Conservation (phyloP, 1,140 invertebrate species). For the Akabosia matsudoensis region DNA sequence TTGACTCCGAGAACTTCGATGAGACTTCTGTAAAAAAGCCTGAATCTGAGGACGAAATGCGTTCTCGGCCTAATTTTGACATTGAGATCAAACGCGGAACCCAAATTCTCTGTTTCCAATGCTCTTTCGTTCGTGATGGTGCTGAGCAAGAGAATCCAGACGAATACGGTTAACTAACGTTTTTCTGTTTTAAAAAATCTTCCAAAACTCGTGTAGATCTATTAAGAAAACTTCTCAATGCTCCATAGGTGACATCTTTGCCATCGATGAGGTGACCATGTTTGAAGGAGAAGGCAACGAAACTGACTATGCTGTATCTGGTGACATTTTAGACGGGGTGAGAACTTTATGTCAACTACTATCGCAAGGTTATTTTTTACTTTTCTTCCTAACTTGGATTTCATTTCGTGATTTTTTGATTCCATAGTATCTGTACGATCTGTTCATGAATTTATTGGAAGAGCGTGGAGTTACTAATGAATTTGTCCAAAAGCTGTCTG, state of each 20-base stretch:
- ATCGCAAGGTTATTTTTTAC: not conserved
- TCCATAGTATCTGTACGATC: slow-evolving; percentile 85
- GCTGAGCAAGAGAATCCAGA: slow-evolving; percentile 62
- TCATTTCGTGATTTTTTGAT: slow-evolving; percentile 36
- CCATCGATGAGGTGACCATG: slow-evolving; percentile 81
- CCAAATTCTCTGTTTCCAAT: slow-evolving; percentile 74
- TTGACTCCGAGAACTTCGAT: slow-evolving; percentile 68
- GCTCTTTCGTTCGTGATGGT: slow-evolving; percentile 68
- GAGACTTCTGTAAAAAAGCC: slow-evolving; percentile 46
- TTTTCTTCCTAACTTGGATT: not conserved
- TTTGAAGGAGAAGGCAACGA: slow-evolving; percentile 79
- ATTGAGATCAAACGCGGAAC: slow-evolving; percentile 73
- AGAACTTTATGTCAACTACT: slow-evolving; percentile 48
- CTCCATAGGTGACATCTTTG: slow-evolving; percentile 58
- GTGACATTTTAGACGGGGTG: slow-evolving; percentile 84
- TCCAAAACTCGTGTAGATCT: not conserved
- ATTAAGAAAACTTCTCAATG: not conserved
- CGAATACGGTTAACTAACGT: slow-evolving; percentile 62
- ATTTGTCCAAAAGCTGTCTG: slow-evolving; percentile 79
- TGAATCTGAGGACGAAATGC: slow-evolving; percentile 66
- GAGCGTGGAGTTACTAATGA: slow-evolving; percentile 89
- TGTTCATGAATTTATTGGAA: slow-evolving; percentile 87
- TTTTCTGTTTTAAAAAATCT: not conserved
- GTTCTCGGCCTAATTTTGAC: slow-evolving; percentile 81
- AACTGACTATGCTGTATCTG: slow-evolving; percentile 77